phyloP scores from a whole-genome alignment of 2,113 vertebrate species.

The Rhinoderma darwinii region DNA sequence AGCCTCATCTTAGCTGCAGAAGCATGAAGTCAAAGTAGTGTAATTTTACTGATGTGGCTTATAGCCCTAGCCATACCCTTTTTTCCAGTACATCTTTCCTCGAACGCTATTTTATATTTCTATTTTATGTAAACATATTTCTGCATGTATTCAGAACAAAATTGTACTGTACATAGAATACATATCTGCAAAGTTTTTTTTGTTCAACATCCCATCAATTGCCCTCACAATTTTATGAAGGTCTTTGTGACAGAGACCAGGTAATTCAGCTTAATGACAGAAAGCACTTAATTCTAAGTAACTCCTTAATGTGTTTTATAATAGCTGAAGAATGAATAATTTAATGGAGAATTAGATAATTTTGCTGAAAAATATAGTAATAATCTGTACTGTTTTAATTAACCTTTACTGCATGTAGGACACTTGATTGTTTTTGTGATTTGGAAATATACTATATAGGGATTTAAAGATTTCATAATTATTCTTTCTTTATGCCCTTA shows the following conservation, averaged over 20 bases:
- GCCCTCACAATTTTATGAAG: conserved; percentile 49
- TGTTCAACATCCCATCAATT: background rate
- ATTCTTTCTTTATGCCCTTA: conserved; percentile 51
- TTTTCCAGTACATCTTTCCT: too few relatives aligned
- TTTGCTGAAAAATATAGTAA: conserved; percentile 58
- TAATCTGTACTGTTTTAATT: conserved; percentile 58
- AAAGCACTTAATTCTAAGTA: conserved; percentile 53
- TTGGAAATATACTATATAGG: conserved; percentile 55
- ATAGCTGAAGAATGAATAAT: conserved; percentile 58
- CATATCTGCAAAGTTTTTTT: background rate
- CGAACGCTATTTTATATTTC: background rate
- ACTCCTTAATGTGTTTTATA: conserved; percentile 59
- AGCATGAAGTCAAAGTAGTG: too few relatives aligned
- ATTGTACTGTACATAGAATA: background rate
- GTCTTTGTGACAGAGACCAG: conserved; percentile 47
- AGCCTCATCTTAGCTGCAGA: too few relatives aligned
- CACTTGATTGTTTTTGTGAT: conserved; percentile 55
- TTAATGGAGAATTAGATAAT: conserved; percentile 59
- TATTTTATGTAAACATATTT: background rate
- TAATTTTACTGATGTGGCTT: too few relatives aligned
- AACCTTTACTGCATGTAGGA: conserved; percentile 58
- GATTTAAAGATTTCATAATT: conserved; percentile 53
- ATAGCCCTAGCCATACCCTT: too few relatives aligned
- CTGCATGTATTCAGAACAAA: background rate
- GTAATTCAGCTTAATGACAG: conserved; percentile 57